phyloP scores from a whole-genome alignment of 2,888 invertebrate species.

The Mythimna loreyi region DNA sequence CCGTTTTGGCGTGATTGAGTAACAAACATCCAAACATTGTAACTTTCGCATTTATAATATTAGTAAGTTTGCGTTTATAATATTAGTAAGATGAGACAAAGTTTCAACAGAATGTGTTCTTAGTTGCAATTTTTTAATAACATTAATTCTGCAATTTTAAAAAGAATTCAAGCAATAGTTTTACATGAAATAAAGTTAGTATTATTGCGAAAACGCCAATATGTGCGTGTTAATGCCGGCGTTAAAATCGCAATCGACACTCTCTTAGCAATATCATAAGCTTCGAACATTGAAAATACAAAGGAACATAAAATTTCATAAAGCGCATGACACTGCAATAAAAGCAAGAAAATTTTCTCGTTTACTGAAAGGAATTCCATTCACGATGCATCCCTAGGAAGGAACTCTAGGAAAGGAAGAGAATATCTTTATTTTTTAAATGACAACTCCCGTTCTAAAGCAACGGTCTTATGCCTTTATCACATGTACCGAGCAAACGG shows the following conservation, averaged over 20 bases:
- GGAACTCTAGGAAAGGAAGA: background rate
- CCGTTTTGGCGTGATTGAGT: no score
- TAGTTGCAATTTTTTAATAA: slow-evolving; percentile 2
- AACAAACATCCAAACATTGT: no score
- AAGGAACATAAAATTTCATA: slow-evolving; percentile 14
- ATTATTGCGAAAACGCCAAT: background rate
- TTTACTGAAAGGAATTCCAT: background rate
- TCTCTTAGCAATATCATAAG: slow-evolving; percentile 4
- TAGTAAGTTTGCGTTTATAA: no score
- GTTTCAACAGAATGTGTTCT: slow-evolving; percentile 12
- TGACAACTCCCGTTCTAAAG: no score
- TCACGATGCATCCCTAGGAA: background rate
- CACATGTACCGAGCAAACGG: no score
- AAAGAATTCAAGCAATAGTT: background rate
- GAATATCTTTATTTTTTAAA: background rate
- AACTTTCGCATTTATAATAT: no score
- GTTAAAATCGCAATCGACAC: background rate
- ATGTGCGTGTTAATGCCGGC: background rate
- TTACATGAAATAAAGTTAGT: slow-evolving; percentile 5
- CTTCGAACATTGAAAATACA: background rate
- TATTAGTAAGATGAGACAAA: background rate
- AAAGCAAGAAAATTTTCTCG: slow-evolving; percentile 1
- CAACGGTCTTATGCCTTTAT: no score
- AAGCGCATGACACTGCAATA: slow-evolving; percentile 6
- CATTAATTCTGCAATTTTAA: slow-evolving; percentile 1